Evolutionary conservation across 2,797 vertebrate genomes (phyloP).

Genomic region (Huso huso): DNA sequence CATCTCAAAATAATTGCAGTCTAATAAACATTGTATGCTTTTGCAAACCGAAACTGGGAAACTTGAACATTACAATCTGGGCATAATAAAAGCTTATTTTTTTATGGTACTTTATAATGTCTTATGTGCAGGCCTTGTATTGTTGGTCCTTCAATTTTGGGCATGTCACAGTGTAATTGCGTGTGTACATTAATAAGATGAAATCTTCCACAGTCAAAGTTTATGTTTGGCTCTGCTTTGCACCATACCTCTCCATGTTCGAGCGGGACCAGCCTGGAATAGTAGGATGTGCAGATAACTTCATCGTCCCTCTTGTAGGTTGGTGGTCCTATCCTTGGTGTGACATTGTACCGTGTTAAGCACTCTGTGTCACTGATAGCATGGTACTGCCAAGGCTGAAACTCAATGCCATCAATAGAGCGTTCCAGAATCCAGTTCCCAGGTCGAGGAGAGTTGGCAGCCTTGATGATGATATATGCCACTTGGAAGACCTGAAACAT

Average conservation of each 20-base stretch:
- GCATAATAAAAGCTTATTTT: no score
- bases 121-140: no score
- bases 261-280: slow-evolving; percentile 81
- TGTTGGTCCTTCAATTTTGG: no score
- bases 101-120: no score
- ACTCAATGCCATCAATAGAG: slow-evolving; percentile 72
- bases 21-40: no score
- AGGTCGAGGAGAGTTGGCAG: slow-evolving; percentile 87
- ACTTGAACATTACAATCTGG: no score
- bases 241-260: slow-evolving; percentile 80
- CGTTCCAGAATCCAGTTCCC: slow-evolving; percentile 95
- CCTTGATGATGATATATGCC: slow-evolving; percentile 91
- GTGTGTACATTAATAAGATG: no score
- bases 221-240: no score
- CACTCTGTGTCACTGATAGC: slow-evolving; percentile 87
- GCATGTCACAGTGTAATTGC: no score
- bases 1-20: no score
- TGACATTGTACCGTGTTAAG: slow-evolving; percentile 78
- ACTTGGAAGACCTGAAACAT: slow-evolving; percentile 81
- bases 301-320: slow-evolving; percentile 85
- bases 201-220: no score
- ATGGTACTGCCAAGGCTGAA: slow-evolving; percentile 88
- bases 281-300: slow-evolving; percentile 95
- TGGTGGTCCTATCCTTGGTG: slow-evolving; percentile 77
- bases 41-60: no score